phyloP scores from a whole-genome alignment of 2,113 vertebrate genomes.

The Lanius ludovicianus region DNA sequence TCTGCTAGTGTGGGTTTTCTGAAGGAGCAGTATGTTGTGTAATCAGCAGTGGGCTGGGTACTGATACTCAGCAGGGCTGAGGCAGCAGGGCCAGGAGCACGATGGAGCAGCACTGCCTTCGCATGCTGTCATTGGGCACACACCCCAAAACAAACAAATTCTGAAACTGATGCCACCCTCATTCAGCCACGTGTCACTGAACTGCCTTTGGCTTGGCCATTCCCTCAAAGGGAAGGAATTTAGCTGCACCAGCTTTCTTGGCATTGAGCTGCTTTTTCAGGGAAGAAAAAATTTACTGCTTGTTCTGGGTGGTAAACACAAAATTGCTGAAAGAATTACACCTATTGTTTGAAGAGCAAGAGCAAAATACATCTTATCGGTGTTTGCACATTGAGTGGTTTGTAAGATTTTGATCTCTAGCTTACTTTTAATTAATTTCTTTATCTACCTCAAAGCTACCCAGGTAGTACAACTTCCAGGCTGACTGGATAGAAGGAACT shows the following conservation, averaged over 20 bases:
- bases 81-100: not conserved
- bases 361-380: not conserved
- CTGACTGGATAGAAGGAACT: not conserved
- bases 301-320: not conserved
- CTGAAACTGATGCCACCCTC: not conserved
- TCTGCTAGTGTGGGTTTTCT: not conserved
- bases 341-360: not conserved
- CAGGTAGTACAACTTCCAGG: not conserved
- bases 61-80: not conserved
- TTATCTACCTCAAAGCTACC: not conserved
- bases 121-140: not conserved
- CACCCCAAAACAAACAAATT: not conserved
- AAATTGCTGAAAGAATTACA: not conserved
- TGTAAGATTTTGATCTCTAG: slow-evolving; percentile 10
- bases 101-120: not conserved
- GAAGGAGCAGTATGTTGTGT: not conserved
- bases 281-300: not conserved
- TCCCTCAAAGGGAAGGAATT: not conserved
- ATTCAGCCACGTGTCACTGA: not conserved
- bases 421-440: slow-evolving; percentile 35
- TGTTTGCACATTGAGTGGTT: not conserved
- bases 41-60: not conserved
- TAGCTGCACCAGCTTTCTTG: not conserved
- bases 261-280: not conserved
- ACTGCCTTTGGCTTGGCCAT: not conserved